Percentiles rank a stretch among this genome's conserved stretches.
Evolutionary conservation across 1,140 invertebrate genomes (phyloP).

Genomic region (Calycopis cecrops): DNA sequence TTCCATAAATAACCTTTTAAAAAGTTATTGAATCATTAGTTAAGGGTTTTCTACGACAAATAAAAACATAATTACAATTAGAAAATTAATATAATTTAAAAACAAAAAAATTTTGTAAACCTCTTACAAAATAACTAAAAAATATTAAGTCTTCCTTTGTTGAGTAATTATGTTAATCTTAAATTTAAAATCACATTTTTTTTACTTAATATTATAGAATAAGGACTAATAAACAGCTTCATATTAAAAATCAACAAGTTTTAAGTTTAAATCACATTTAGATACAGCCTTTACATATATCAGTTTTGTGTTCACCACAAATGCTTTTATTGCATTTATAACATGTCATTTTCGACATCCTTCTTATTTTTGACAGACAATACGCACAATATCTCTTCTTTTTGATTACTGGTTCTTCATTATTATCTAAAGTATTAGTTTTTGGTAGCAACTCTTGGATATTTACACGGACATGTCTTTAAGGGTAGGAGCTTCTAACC

Average conservation of each 20-base stretch:
- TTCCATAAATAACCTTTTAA: too few species aligned
- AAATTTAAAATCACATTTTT: constrained; percentile 13
- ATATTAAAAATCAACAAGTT: constrained; percentile 6
- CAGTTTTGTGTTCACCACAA: constrained; percentile 21
- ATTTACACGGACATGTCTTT: constrained; percentile 16
- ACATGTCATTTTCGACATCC: constrained; percentile 18
- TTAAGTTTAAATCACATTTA: constrained; percentile 6
- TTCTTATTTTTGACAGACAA: constrained; percentile 21
- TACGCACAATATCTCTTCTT: constrained; percentile 20
- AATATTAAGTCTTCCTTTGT: constrained; percentile 14
- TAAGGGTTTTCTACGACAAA: too few species aligned
- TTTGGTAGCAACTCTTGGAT: constrained; percentile 19
- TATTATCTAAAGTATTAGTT: constrained; percentile 18
- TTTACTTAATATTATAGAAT: too few species aligned
- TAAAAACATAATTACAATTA: too few species aligned
- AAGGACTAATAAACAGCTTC: constrained; percentile 5
- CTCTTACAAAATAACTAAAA: too few species aligned
- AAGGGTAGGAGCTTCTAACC: constrained; percentile 20
- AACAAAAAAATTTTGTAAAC: constrained; percentile 11
- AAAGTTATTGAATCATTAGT: too few species aligned
- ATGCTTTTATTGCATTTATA: constrained; percentile 22
- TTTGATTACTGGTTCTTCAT: constrained; percentile 20
- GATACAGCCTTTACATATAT: constrained; percentile 20
- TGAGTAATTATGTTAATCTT: constrained; percentile 13
- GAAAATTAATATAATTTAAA: constrained; percentile 14